Percentiles rank a stretch among this genome's conserved stretches.
phyloP scores from a whole-genome alignment of 2,113 vertebrate species.

The Mus musculus region DNA sequence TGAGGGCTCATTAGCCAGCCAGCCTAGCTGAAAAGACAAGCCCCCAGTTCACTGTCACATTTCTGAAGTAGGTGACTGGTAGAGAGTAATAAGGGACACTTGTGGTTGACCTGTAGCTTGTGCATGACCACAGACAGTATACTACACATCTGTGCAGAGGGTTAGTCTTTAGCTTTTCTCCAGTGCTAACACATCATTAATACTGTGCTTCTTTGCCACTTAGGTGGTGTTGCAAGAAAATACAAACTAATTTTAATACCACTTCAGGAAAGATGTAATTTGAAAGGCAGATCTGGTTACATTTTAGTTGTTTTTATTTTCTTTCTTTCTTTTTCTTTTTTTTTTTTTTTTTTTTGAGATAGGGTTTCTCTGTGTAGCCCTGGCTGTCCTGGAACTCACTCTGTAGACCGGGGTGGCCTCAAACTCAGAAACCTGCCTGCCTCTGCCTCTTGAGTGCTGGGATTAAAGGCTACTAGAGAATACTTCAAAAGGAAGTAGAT shows the following conservation, averaged over 20 bases:
- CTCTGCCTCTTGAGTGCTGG: too few relatives aligned
- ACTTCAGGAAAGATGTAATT: not conserved
- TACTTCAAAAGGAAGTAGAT: not conserved
- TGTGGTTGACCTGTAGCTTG: not conserved
- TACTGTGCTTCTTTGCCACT: not conserved
- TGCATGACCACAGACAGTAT: not conserved
- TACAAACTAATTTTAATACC: conserved; percentile 34
- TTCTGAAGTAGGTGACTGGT: too few relatives aligned
- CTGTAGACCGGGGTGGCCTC: too few relatives aligned
- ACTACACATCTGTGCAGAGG: not conserved
- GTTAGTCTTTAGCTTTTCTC: conserved; percentile 32
- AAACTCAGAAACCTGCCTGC: too few relatives aligned
- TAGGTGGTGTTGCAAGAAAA: conserved; percentile 15
- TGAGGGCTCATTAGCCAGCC: too few relatives aligned
- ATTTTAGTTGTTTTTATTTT: not conserved
- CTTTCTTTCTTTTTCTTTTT: too few relatives aligned
- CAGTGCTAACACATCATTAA: not conserved
- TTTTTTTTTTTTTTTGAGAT: too few relatives aligned
- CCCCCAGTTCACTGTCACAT: not conserved
- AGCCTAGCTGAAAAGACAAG: too few relatives aligned
- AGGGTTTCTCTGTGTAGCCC: too few relatives aligned
- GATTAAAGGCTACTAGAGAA: not conserved
- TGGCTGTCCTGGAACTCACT: too few relatives aligned
- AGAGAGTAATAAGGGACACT: not conserved
- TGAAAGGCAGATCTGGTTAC: conserved; percentile 25